Percentiles rank a stretch among this genome's conserved stretches.
Evolutionary conservation across 2,797 vertebrate species (phyloP).

Genomic region (Myotis myotis): DNA sequence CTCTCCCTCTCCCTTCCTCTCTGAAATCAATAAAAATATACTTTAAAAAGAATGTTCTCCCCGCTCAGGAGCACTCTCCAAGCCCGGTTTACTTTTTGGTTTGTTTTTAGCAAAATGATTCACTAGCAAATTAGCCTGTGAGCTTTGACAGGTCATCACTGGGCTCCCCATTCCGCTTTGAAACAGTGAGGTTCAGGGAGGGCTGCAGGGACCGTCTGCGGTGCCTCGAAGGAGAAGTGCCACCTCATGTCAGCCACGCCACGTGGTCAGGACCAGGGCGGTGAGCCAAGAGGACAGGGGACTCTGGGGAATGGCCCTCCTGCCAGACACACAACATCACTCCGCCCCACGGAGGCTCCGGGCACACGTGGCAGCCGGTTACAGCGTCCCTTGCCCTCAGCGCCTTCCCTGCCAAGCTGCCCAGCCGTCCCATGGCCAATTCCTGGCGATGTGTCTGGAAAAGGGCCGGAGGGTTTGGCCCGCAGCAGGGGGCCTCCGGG

Average conservation of each 20-base stretch:
- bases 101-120: not conserved
- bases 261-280: not conserved
- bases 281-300: not conserved
- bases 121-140: not conserved
- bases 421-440: not conserved
- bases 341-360: not conserved
- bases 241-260: not conserved
- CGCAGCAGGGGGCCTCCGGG: slow-evolving; percentile 50
- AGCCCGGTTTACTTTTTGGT: fast-evolving
- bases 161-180: not conserved
- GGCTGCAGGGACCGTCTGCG: not conserved
- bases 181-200: not conserved
- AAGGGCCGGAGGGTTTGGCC: slow-evolving; percentile 5
- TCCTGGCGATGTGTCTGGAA: not conserved
- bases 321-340: fast-evolving
- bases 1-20: too few species aligned
- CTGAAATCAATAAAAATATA: too few species aligned
- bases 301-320: not conserved
- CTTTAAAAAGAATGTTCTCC: not conserved
- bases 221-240: slow-evolving; percentile 33
- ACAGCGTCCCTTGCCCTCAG: not conserved
- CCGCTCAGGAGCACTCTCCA: not conserved
- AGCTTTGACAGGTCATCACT: not conserved
- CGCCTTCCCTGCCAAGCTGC: not conserved
- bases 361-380: not conserved